A percentile compares a stretch with the other conserved stretches of the same genome.
Conservation (phyloP, 2,888 invertebrate species). For the Sarcophaga caerulescens region DNA sequence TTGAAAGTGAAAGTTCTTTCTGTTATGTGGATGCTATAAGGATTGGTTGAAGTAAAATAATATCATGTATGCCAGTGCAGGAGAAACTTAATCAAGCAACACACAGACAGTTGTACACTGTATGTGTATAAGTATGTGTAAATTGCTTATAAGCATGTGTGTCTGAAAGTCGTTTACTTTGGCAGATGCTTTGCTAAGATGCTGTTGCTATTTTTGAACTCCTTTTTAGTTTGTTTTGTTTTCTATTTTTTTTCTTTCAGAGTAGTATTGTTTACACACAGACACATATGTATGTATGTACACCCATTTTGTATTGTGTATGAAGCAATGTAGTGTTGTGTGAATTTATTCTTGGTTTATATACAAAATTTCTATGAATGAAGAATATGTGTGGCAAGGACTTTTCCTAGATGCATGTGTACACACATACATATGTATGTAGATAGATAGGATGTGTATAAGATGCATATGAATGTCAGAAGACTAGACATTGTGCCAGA, state of each 20-base stretch:
- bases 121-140: slow-evolving; percentile 16
- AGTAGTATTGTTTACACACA: slow-evolving; percentile 73
- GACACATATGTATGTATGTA: no score
- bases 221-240: slow-evolving; percentile 66
- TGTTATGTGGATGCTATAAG: not conserved
- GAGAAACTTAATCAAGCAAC: slow-evolving; percentile 16
- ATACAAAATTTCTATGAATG: slow-evolving; percentile 58
- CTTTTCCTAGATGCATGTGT: slow-evolving; percentile 43
- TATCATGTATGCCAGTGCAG: not conserved
- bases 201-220: slow-evolving; percentile 66
- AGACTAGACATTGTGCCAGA: slow-evolving; percentile 57
- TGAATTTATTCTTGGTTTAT: not conserved
- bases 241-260: slow-evolving; percentile 72
- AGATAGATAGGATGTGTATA: slow-evolving; percentile 14
- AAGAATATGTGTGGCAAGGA: slow-evolving; percentile 66
- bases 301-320: slow-evolving; percentile 7
- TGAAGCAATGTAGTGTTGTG: not conserved
- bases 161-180: slow-evolving; percentile 47
- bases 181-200: slow-evolving; percentile 58
- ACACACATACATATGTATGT: not conserved
- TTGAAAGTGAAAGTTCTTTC: slow-evolving; percentile 65
- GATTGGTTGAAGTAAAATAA: slow-evolving; percentile 20
- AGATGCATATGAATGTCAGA: slow-evolving; percentile 51
- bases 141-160: not conserved
- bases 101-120: slow-evolving; percentile 3